Evolutionary conservation across 1,140 invertebrate genomes (phyloP), one percentile per base, ranked within the genome.

Genomic region (Palaemon carinicauda): DNA sequence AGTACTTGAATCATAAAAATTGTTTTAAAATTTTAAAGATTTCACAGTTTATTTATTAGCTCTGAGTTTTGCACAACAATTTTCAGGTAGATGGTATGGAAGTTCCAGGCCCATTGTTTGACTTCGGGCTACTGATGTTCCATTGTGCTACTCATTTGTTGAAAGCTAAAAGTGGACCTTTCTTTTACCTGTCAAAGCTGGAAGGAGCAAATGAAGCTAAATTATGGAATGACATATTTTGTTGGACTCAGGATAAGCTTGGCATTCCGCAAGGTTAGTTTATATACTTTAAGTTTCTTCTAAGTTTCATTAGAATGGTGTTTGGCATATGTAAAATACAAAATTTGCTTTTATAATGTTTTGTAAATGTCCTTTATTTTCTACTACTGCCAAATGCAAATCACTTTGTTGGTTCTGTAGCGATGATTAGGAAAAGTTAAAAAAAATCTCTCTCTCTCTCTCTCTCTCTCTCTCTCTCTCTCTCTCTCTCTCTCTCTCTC

Each of bases 221-320:
- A 89, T 90, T 95, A 54, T 95, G 95, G 95, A 94, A 95, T 90
- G 93, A 94, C n/a, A 94, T 96, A 87, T 95, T 96, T 90, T 91
- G 92, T n/a, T 95, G 94, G 94, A 91, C 93, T 12, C 94, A 95
- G 90, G 90, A 92, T 1, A 91, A 93, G 90, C 91, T 95, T 12
- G 91, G 90, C 1, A 90, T 94, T 54, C 92, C 93, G 0, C 90
- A 91, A 21, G 91, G 90, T 90, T 82, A 31, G 74, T 54, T n/a
- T 27, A 17, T 89, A 17, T 9, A 4, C 17, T 60, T 15, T 33
- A 0, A 12, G 5, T 41, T 41, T 0, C 41, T 41, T 41, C 7
- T 41, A 41, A 12, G 12, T 41, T 41, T 65, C 12, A 17, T 65
- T 14, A 1, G 12, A 24, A 65, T 24, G 12, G 27, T 15, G 17